Conservation (phyloP, 2,113 vertebrate species). For the Lophura nycthemera region DNA sequence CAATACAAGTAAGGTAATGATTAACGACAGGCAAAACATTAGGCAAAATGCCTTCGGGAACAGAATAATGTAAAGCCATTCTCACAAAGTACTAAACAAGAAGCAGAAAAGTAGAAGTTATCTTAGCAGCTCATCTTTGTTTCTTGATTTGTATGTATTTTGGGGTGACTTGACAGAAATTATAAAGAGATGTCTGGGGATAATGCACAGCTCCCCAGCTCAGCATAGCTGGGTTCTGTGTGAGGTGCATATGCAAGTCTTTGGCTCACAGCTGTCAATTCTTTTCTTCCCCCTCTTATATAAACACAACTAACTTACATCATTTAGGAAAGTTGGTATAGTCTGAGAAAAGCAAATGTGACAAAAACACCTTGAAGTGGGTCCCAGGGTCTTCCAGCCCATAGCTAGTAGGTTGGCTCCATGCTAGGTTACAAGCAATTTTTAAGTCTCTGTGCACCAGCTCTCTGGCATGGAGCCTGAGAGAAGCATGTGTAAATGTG, state of each 20-base stretch:
- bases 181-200: background rate
- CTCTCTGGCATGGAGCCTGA: background rate
- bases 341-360: background rate
- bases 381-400: background rate
- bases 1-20: background rate
- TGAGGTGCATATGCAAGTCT: background rate
- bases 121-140: background rate
- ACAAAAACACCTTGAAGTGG: background rate
- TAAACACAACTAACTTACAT: background rate
- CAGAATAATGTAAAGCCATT: background rate
- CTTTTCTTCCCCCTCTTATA: too few relatives aligned
- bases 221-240: background rate
- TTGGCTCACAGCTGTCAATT: background rate
- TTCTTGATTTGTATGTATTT: background rate
- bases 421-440: background rate
- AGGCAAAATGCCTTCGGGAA: background rate
- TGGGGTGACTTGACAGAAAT: background rate
- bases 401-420: background rate
- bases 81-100: background rate
- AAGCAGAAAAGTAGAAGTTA: background rate
- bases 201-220: background rate
- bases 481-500: fast-evolving
- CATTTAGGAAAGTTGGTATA: background rate
- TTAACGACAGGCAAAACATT: background rate
- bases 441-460: background rate